Percentiles rank a stretch among this genome's conserved stretches.
These are phyloP conservation scores for Pachyuromys duprasi DNA, from an alignment of 2,797 vertebrate genomes.

Conservation along the genomic window DNA sequence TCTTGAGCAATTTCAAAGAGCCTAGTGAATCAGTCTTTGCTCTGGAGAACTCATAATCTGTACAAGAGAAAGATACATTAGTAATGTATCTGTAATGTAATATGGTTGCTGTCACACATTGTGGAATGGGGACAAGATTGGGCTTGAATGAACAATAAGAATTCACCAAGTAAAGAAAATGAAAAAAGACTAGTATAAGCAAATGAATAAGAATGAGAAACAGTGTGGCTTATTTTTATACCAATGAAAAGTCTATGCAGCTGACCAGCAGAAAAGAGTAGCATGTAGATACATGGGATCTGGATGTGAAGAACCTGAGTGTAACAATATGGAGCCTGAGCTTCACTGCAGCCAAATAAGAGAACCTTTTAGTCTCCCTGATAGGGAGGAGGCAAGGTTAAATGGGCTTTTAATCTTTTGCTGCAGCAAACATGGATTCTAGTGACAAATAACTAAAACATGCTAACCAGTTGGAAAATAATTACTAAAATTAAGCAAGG, in stretches of 20 bases:
- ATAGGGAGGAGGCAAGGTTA: not conserved
- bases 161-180: not conserved
- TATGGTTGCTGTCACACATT: not conserved
- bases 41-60: not conserved
- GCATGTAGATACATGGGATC: not conserved
- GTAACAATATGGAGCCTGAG: not conserved
- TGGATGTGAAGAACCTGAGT: not conserved
- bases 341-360: not conserved
- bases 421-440: not conserved
- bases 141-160: not conserved
- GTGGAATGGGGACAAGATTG: not conserved
- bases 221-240: not conserved
- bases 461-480: too few species aligned
- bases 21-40: not conserved
- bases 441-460: not conserved
- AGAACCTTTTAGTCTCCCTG: not conserved
- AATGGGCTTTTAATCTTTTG: not conserved
- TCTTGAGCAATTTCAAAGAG: conserved; percentile 15
- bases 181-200: not conserved
- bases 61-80: not conserved
- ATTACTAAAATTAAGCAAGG: not conserved
- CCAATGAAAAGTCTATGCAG: not conserved
- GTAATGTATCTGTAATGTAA: not conserved
- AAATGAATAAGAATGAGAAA: not conserved
- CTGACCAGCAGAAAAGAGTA: not conserved